Base-by-base conservation (phyloP, 2,888 invertebrate species). In the Trypoxylon attenuatum region DNA sequence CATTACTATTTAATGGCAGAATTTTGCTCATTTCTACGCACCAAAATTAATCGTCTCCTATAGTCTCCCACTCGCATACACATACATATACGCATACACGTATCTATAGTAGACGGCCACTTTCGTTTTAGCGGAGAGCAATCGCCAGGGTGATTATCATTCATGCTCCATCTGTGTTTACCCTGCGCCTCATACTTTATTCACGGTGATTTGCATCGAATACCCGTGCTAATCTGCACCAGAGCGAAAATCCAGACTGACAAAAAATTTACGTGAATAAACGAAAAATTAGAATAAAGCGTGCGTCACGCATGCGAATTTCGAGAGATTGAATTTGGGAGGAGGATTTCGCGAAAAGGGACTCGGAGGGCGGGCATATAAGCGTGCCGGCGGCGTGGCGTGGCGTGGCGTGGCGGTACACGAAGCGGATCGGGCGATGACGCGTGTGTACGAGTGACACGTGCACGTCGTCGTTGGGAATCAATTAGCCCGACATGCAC, bases 401-500 rank as follows among this genome's bases (percentile, higher is more conserved):
- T n/a, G n/a, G n/a, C n/a, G n/a, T n/a, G n/a, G 65, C 43, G 49
- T 42, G 23, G 19, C 39, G 52, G 13, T 13, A 13, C 4, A 13
- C 51, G 19, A 19, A 16, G 27, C 47, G 18, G 41, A 39, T 13
- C 23, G 50, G 58, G 54, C 42, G 67, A 72, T 73, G 69, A 68
- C 63, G 68, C 67, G 43, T 27, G 43, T 53, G 47, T 41, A 43
- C 42, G 19, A 22, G 57, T 69, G 73, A 72, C 72, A 72, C 69
- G 73, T 59, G 69, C 69, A 49, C 73, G 39, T 63, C 67, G 75
- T 68, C 65, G 68, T 77, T 65, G 70, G 64, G 68, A 73, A 72
- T 82, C 82, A 82, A 82, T 82, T 81, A 82, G 80, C 76, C 60
- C 74, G 73, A 81, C 82, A 82, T 79, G 80, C 75, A 79, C 75